A percentile compares a stretch with the other conserved stretches of the same genome.
These are phyloP conservation scores for Proterorhinus semilunaris DNA, from an alignment of 2,113 vertebrate genomes.

Conservation along the genomic window DNA sequence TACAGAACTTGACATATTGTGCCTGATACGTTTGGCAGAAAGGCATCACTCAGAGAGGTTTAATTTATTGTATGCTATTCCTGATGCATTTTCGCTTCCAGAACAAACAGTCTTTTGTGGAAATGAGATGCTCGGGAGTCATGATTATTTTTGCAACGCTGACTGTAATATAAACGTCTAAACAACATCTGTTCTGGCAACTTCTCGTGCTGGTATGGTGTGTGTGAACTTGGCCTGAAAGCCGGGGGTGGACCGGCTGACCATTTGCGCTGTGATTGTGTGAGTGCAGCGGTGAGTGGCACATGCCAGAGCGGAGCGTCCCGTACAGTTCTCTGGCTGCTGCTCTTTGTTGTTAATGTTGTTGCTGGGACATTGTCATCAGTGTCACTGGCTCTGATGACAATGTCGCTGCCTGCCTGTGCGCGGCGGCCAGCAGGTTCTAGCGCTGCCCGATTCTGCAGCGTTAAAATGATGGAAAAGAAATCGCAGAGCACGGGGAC, in stretches of 20 bases:
- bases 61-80: too few species aligned
- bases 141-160: not conserved
- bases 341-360: conserved; percentile 54
- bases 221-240: not conserved
- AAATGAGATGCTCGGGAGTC: too few species aligned
- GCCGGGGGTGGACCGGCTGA: not conserved
- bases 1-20: too few species aligned
- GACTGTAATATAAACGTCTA: not conserved
- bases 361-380: conserved; percentile 39
- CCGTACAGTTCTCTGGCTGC: conserved; percentile 41
- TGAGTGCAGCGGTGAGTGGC: not conserved
- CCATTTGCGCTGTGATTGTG: not conserved
- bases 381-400: conserved; percentile 43
- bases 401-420: not conserved
- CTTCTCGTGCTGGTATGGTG: not conserved
- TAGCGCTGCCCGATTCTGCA: conserved; percentile 34
- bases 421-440: conserved; percentile 60
- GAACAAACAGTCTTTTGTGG: too few species aligned
- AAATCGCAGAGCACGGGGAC: conserved; percentile 29
- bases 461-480: conserved; percentile 13
- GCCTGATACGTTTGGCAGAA: too few species aligned
- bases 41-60: too few species aligned
- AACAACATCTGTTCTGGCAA: not conserved
- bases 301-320: conserved; percentile 26
- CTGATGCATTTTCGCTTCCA: too few species aligned